These are phyloP conservation scores for Scaptomyza flava DNA, from an alignment of 2,888 invertebrate genomes.

Conservation along the genomic window DNA sequence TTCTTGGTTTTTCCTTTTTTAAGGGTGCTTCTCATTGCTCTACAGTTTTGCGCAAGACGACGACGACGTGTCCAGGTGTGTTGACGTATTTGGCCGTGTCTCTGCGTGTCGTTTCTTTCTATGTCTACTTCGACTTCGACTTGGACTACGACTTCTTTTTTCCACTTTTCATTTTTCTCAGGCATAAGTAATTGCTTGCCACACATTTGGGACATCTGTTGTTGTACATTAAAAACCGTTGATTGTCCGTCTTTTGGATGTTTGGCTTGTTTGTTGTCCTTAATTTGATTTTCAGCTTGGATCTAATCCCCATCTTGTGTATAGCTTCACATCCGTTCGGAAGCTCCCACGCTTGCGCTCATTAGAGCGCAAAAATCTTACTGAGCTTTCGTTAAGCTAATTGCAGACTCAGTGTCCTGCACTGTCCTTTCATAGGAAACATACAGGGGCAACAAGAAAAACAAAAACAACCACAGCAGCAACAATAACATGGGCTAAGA, in stretches of 20 bases:
- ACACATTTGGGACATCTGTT: slow-evolving; percentile 65
- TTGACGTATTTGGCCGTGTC: slow-evolving; percentile 13
- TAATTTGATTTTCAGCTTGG: slow-evolving; percentile 21
- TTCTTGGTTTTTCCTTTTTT: slow-evolving; percentile 50
- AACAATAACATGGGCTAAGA: slow-evolving; percentile 51
- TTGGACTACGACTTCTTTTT: slow-evolving; percentile 22
- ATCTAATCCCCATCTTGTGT: slow-evolving; percentile 35
- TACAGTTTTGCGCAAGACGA: slow-evolving; percentile 54
- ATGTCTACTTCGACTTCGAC: slow-evolving; percentile 2
- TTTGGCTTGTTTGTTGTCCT: slow-evolving; percentile 12
- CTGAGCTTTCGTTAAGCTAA: slow-evolving; percentile 55
- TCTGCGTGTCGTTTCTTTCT: slow-evolving; percentile 25
- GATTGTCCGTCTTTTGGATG: not conserved
- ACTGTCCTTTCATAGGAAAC: slow-evolving; percentile 69
- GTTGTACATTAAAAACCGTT: slow-evolving; percentile 1
- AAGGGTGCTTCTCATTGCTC: slow-evolving; percentile 67
- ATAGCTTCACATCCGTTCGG: slow-evolving; percentile 45
- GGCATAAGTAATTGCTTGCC: slow-evolving; percentile 36
- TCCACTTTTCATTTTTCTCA: slow-evolving; percentile 64
- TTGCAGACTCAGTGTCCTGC: slow-evolving; percentile 53
- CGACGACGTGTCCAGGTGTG: slow-evolving; percentile 61
- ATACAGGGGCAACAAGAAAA: slow-evolving; percentile 22
- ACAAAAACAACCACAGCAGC: slow-evolving; percentile 9
- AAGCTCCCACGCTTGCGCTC: slow-evolving; percentile 70
- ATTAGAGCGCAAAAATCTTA: slow-evolving; percentile 27